These are phyloP conservation scores for Amphimallon solstitiale DNA, from an alignment of 2,888 invertebrate genomes.

Conservation along the genomic window DNA sequence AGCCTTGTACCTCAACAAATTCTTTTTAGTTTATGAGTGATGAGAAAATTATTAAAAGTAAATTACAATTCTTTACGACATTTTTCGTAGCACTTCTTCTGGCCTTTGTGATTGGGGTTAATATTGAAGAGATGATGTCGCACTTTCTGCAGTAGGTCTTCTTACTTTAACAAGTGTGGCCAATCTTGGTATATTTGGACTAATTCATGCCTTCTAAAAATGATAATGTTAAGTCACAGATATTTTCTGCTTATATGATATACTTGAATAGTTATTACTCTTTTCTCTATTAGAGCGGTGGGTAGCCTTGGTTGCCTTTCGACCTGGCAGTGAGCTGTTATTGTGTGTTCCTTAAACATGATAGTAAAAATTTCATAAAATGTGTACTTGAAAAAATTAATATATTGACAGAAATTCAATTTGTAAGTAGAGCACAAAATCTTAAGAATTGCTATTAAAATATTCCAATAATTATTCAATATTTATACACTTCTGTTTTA, in stretches of 20 bases:
- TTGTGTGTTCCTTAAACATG: slow-evolving; percentile 13
- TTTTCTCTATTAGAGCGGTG: slow-evolving; percentile 5
- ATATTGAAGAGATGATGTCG: background rate
- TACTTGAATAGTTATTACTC: slow-evolving; percentile 7
- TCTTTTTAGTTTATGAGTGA: background rate
- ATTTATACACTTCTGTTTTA: too few species aligned
- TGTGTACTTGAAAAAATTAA: too few species aligned
- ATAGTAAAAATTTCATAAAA: too few species aligned
- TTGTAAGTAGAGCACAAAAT: too few species aligned
- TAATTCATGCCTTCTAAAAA: slow-evolving; percentile 17
- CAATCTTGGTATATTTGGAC: background rate
- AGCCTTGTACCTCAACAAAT: slow-evolving; percentile 9
- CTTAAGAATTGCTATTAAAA: too few species aligned
- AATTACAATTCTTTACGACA: too few species aligned
- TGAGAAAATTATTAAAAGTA: too few species aligned
- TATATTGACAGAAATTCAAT: too few species aligned
- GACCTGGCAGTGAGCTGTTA: slow-evolving; percentile 24
- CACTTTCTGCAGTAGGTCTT: slow-evolving; percentile 5
- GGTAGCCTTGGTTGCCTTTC: slow-evolving; percentile 6
- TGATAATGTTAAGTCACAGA: background rate
- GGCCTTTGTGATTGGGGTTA: background rate
- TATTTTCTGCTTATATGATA: background rate
- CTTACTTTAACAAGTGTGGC: slow-evolving; percentile 12
- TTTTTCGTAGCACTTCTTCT: slow-evolving; percentile 5
- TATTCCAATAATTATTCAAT: too few species aligned